Base-by-base conservation (phyloP, 2,113 vertebrate species). In the Sander vitreus region DNA sequence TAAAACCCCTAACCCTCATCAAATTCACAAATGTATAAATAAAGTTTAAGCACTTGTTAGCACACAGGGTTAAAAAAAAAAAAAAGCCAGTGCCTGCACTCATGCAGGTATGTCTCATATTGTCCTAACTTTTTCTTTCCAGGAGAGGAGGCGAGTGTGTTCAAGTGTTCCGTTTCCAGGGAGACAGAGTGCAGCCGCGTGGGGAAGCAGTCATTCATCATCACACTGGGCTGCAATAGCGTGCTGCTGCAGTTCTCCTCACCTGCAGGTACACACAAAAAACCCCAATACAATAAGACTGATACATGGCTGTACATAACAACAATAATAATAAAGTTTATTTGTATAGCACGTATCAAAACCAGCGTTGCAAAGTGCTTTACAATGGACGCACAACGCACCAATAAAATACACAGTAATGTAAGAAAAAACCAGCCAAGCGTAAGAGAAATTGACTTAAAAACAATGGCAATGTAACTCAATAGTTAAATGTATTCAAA, bases 151-250 rank as follows among this genome's bases (percentile, higher is more conserved):
- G 94, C 97, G 0, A 97, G 97, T 33, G 96, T 99, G 70, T 99
- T 99, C 89, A 98, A 98, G 85, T 98, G 97, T 91, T 96, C 97
- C 0, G 94, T 99, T 91, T 96, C 96, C 43, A 91, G 95, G 15
- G 97, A 99, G 78, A 99, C 97, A 0, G 97, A 99, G 92, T 99
- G 97, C 93, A 98, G 97, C 90, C 97, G 97, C 1, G 97, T 99
- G 85, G 97, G 97, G 82, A 98, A 98, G 78, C 97, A 99, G 93
- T 98, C 97, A n/a, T 99, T 99, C 94, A 98, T 99, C 93, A 94
- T 99, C 93, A 98, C 97, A 0, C 92, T 98, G 90, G 97, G 97
- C 78, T 98, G 97, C 87, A 98, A 97, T 93, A 99, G 97, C 1
- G 97, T 99, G 84, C 96, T 99, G 76, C 93, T 99, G 80, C 97